A percentile compares a stretch with the other conserved stretches of the same genome.
Conservation (phyloP, 2,113 vertebrate genomes). For the Triplophysa siluroides region DNA sequence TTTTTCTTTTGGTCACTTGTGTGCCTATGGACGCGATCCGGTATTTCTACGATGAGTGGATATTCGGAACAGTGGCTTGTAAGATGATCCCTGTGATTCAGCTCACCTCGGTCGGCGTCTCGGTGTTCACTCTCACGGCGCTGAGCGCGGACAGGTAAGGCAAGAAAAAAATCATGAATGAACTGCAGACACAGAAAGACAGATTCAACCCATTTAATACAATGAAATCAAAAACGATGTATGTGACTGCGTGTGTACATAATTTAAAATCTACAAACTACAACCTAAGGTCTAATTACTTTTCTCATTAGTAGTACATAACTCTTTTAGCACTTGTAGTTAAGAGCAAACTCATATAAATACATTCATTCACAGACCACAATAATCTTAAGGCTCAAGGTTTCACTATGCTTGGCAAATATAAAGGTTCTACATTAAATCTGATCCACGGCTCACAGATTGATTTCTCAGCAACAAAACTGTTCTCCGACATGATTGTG, state of each 20-base stretch:
- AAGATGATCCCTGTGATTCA: conserved; percentile 93
- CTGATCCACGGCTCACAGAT: neutral
- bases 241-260: too few relatives aligned
- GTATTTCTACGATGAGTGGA: conserved; percentile 90
- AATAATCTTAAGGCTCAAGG: neutral
- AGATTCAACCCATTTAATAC: neutral
- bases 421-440: neutral
- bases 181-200: neutral
- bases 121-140: conserved; percentile 93
- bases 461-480: neutral
- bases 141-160: conserved; percentile 94
- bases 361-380: neutral
- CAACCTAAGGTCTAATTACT: neutral
- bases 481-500: conserved; percentile 2
- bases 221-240: too few relatives aligned
- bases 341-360: neutral
- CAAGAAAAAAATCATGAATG: neutral
- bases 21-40: conserved; percentile 92
- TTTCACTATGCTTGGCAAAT: neutral
- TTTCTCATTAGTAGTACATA: neutral
- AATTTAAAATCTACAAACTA: neutral
- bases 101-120: conserved; percentile 95
- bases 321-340: conserved; percentile 1
- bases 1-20: conserved; percentile 91
- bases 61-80: conserved; percentile 90